These are phyloP conservation scores for Lamellibrachia columna DNA, from an alignment of 2,888 invertebrate genomes.

Conservation along the genomic window DNA sequence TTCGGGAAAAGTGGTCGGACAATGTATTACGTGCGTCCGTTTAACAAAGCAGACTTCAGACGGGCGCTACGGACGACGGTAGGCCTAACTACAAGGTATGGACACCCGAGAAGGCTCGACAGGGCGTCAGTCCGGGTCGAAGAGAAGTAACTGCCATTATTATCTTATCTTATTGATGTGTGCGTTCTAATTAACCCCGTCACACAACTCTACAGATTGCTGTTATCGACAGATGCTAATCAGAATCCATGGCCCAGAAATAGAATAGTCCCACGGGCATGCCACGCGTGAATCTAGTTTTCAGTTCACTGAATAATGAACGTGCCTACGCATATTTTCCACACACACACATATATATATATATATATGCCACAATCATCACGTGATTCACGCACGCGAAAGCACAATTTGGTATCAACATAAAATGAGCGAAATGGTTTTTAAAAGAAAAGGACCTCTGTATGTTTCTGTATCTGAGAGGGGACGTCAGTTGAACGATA, in stretches of 20 bases:
- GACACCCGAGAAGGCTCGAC: neutral
- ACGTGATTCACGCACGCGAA: neutral
- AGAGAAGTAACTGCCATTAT: neutral
- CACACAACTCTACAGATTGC: neutral
- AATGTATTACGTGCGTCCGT: too few relatives aligned
- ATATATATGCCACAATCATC: neutral
- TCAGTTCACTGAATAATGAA: neutral
- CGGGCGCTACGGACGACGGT: too few relatives aligned
- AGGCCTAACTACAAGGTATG: neutral
- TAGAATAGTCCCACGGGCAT: neutral
- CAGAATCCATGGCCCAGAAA: neutral
- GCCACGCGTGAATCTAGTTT: neutral
- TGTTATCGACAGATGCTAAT: neutral
- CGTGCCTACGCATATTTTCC: neutral
- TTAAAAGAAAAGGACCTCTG: neutral
- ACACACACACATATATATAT: neutral
- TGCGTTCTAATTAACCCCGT: neutral
- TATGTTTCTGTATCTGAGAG: too few relatives aligned
- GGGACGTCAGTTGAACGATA: too few relatives aligned
- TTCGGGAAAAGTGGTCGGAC: too few relatives aligned
- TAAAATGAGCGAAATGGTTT: too few relatives aligned
- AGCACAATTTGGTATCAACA: too few relatives aligned
- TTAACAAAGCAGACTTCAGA: neutral
- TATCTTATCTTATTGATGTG: neutral
- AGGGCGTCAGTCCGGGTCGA: neutral